phyloP scores from a whole-genome alignment of 2,113 vertebrate species.

The Leptobrachium ailaonicum region DNA sequence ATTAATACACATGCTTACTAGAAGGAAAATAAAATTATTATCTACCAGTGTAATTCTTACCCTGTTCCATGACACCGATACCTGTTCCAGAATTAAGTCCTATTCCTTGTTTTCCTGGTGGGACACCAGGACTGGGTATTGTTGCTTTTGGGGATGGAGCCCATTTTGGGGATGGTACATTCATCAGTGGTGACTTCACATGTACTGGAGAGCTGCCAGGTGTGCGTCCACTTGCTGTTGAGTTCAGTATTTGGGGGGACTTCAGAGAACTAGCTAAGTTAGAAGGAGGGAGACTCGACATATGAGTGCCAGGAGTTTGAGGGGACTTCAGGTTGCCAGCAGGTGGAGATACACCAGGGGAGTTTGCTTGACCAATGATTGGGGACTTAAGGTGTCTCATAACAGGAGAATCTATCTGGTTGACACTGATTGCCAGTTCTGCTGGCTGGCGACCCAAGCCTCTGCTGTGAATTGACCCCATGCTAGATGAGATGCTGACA shows the following conservation, averaged over 20 bases:
- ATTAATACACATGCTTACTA: too few species aligned
- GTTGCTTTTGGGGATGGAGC: slow-evolving; percentile 85
- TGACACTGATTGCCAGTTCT: slow-evolving; percentile 84
- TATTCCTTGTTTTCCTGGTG: slow-evolving; percentile 69
- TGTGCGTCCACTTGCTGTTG: slow-evolving; percentile 83
- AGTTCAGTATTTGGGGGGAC: slow-evolving; percentile 89
- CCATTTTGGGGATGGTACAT: slow-evolving; percentile 89
- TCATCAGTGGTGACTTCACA: slow-evolving; percentile 89
- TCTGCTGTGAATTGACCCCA: slow-evolving; percentile 68
- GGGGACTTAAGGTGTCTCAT: slow-evolving; percentile 91
- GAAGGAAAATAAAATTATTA: too few species aligned
- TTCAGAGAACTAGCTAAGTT: slow-evolving; percentile 79
- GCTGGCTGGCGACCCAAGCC: slow-evolving; percentile 80
- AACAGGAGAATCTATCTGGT: slow-evolving; percentile 81
- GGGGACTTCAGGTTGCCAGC: slow-evolving; percentile 91
- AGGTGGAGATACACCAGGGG: slow-evolving; percentile 85
- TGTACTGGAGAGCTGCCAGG: slow-evolving; percentile 85
- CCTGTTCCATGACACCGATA: slow-evolving; percentile 70
- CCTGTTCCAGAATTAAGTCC: slow-evolving; percentile 65
- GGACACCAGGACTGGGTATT: slow-evolving; percentile 85
- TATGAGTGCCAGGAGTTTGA: slow-evolving; percentile 75
- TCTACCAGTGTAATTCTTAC: slow-evolving; percentile 50
- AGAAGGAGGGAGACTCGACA: slow-evolving; percentile 75
- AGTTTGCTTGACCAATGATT: slow-evolving; percentile 84
- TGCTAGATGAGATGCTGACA: slow-evolving; percentile 54